Evolutionary conservation across 2,888 invertebrate genomes (phyloP).

Genomic region (Leucania comma): DNA sequence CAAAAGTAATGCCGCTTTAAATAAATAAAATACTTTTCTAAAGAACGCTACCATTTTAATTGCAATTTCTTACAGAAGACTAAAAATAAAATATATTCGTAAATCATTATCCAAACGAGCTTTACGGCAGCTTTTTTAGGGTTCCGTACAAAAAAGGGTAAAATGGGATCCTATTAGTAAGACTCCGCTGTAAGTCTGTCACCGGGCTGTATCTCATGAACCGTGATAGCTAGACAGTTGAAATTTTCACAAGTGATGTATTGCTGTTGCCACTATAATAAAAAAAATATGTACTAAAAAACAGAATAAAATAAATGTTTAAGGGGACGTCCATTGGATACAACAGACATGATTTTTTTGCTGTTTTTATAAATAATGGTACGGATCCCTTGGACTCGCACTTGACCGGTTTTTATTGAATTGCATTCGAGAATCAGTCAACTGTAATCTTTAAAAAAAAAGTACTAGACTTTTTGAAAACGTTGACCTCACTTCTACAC

Average conservation of each 20-base stretch:
- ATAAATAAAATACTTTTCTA: slow-evolving; percentile 45
- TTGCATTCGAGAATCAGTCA: slow-evolving; percentile 67
- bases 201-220: too few relatives aligned
- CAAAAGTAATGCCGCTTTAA: slow-evolving; percentile 39
- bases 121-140: slow-evolving; percentile 40
- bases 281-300: too few relatives aligned
- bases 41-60: slow-evolving; percentile 43
- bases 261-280: too few relatives aligned
- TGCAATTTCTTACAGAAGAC: slow-evolving; percentile 43
- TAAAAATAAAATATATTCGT: slow-evolving; percentile 57
- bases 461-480: slow-evolving; percentile 55
- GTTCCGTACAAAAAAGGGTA: too few relatives aligned
- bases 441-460: slow-evolving; percentile 62
- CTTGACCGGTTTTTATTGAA: slow-evolving; percentile 44
- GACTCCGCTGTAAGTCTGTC: too few relatives aligned
- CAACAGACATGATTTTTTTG: too few relatives aligned
- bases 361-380: slow-evolving; percentile 1
- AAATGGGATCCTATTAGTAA: too few relatives aligned
- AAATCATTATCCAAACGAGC: slow-evolving; percentile 63
- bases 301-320: too few relatives aligned
- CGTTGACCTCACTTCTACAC: slow-evolving; percentile 54
- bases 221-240: too few relatives aligned
- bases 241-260: too few relatives aligned
- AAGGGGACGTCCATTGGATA: too few relatives aligned
- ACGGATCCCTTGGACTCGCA: too few relatives aligned